Conservation (phyloP, 1,140 invertebrate genomes). For the Drosophila ananassae region DNA sequence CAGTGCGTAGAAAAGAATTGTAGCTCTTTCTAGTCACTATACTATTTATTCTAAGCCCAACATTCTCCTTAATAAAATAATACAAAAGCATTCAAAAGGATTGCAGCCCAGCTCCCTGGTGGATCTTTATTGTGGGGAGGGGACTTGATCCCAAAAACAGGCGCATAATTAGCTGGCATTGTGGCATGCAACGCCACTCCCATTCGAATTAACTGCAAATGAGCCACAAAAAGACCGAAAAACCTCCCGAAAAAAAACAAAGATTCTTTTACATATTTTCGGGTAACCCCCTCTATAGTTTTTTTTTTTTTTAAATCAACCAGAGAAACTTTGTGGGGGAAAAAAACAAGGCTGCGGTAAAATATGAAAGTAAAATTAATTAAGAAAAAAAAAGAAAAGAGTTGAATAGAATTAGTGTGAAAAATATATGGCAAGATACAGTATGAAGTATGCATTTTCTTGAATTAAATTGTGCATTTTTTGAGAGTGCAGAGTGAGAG, state of each 20-base stretch:
- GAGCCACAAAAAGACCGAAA: conserved; percentile 18
- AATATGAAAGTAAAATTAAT: conserved; percentile 24
- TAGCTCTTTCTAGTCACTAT: conserved; percentile 35
- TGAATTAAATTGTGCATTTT: background rate
- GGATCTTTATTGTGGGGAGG: conserved; percentile 15
- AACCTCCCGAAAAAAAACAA: background rate
- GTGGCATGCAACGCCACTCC: conserved; percentile 41
- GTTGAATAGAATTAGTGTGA: conserved; percentile 57
- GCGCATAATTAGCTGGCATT: conserved; percentile 69
- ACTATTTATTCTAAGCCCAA: conserved; percentile 25
- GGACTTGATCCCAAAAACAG: conserved; percentile 66
- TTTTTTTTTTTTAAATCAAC: background rate
- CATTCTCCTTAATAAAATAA: conserved; percentile 57
- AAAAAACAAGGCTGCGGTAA: conserved; percentile 7
- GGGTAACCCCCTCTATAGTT: background rate
- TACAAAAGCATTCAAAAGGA: conserved; percentile 40
- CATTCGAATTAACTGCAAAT: conserved; percentile 71
- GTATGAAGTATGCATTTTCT: conserved; percentile 20
- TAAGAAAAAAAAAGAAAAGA: conserved; percentile 25
- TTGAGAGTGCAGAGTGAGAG: conserved; percentile 22
- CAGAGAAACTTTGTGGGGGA: background rate
- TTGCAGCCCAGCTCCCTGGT: conserved; percentile 14
- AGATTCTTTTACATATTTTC: background rate
- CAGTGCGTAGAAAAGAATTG: conserved; percentile 79
- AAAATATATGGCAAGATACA: conserved; percentile 34